A percentile compares a stretch with the other conserved stretches of the same genome.
Evolutionary conservation across 1,140 invertebrate species (phyloP).

Genomic region (Aphidius ervi): DNA sequence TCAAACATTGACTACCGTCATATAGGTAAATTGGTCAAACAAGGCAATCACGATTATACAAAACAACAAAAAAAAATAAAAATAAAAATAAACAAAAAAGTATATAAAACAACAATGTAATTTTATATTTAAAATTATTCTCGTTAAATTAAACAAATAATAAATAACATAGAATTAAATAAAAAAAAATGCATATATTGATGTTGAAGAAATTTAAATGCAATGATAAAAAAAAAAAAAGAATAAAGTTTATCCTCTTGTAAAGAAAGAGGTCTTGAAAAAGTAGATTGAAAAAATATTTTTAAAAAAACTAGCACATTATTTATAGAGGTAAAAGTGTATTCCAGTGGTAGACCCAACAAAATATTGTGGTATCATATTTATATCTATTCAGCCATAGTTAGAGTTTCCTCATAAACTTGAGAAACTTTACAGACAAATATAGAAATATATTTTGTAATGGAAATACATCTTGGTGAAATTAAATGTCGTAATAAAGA

Average conservation of each 20-base stretch:
- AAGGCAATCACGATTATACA: neutral
- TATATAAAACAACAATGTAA: neutral
- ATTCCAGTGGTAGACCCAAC: slow-evolving; percentile 18
- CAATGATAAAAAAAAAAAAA: too few relatives aligned
- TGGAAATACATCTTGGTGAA: slow-evolving; percentile 42
- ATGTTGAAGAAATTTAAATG: too few relatives aligned
- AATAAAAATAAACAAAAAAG: neutral
- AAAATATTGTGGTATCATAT: slow-evolving; percentile 13
- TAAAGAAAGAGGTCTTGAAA: too few relatives aligned
- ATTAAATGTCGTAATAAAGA: slow-evolving; percentile 42
- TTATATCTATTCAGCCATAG: slow-evolving; percentile 24
- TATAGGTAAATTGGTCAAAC: slow-evolving; percentile 5
- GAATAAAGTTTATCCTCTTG: too few relatives aligned
- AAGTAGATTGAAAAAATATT: too few relatives aligned
- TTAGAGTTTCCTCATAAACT: slow-evolving; percentile 41
- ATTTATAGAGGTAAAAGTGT: too few relatives aligned
- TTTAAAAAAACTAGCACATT: too few relatives aligned
- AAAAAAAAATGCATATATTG: slow-evolving; percentile 6
- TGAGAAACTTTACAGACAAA: slow-evolving; percentile 46
- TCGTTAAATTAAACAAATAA: neutral
- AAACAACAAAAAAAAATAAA: neutral
- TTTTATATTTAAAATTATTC: neutral
- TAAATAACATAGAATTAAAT: neutral
- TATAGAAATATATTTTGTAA: slow-evolving; percentile 48
- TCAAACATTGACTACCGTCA: slow-evolving; percentile 41